phyloP scores from a whole-genome alignment of 2,113 vertebrate genomes.

The Oncorhynchus kisutch region DNA sequence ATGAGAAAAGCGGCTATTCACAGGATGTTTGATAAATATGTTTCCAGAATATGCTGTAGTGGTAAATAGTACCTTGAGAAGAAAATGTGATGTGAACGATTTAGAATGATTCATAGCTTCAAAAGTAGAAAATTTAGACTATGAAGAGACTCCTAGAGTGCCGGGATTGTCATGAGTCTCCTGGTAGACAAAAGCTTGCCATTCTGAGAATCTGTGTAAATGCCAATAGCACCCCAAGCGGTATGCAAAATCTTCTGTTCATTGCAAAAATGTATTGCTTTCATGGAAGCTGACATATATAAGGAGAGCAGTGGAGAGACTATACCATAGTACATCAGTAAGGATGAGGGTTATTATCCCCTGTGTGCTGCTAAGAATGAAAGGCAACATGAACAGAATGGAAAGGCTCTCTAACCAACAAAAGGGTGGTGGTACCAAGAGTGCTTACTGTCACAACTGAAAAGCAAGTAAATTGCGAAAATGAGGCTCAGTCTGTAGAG shows the following conservation, averaged over 20 bases:
- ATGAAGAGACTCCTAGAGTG: neutral
- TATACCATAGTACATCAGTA: neutral
- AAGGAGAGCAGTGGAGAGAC: neutral
- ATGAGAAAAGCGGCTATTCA: too few species aligned
- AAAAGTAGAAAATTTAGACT: conserved; percentile 4
- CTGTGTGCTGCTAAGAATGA: neutral
- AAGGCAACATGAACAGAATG: neutral
- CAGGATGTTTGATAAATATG: neutral
- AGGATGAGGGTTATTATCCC: neutral
- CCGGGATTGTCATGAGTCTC: neutral
- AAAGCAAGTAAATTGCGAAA: too few species aligned
- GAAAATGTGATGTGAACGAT: conserved; percentile 15
- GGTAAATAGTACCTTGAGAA: neutral
- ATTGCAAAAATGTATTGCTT: neutral
- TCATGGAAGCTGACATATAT: neutral
- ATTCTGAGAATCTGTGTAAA: neutral
- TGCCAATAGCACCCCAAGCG: neutral
- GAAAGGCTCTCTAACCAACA: neutral
- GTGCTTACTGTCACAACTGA: too few species aligned
- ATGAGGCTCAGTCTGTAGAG: too few species aligned
- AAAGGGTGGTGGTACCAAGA: too few species aligned
- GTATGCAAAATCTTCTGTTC: neutral
- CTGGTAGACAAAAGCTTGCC: neutral
- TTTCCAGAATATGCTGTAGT: neutral
- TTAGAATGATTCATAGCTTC: conserved; percentile 14